Evolutionary conservation across 2,113 vertebrate genomes (phyloP).

Genomic region (Jaculus jaculus): DNA sequence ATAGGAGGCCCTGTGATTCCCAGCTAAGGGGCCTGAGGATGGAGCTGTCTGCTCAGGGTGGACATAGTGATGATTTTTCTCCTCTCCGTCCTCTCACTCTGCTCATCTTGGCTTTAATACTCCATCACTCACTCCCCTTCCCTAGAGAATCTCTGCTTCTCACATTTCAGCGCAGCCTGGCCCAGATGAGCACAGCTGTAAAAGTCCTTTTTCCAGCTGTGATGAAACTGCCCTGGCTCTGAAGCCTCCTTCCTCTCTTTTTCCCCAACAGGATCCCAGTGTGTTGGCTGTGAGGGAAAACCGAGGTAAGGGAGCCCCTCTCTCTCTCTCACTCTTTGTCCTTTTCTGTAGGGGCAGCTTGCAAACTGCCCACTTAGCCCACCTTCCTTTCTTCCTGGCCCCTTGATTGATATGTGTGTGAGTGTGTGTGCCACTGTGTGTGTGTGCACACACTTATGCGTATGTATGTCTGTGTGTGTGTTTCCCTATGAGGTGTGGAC

Average conservation of each 20-base stretch:
- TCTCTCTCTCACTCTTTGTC: background rate
- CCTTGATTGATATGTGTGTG: background rate
- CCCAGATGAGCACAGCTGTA: constrained; percentile 41
- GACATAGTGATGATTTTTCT: background rate
- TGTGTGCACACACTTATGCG: too few species aligned
- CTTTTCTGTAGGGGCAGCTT: background rate
- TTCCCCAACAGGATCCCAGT: constrained; percentile 89
- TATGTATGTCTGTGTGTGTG: too few species aligned
- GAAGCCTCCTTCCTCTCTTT: constrained; percentile 57
- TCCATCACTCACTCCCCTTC: background rate
- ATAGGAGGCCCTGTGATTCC: background rate
- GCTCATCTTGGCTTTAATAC: background rate
- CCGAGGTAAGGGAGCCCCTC: constrained; percentile 88
- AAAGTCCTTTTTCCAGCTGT: constrained; percentile 20
- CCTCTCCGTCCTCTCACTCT: background rate
- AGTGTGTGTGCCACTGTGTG: too few species aligned
- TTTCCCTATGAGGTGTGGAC: constrained; percentile 19
- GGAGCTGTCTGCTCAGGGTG: background rate
- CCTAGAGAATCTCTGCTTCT: constrained; percentile 44
- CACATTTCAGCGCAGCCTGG: background rate
- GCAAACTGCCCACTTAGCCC: background rate
- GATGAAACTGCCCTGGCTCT: background rate
- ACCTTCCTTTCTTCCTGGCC: background rate
- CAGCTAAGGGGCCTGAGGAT: background rate
- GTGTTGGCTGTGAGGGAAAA: constrained; percentile 91